Evolutionary conservation across 2,797 vertebrate genomes (phyloP), one percentile per base, ranked within the genome.

Genomic region (Pipistrellus pygmaeus): DNA sequence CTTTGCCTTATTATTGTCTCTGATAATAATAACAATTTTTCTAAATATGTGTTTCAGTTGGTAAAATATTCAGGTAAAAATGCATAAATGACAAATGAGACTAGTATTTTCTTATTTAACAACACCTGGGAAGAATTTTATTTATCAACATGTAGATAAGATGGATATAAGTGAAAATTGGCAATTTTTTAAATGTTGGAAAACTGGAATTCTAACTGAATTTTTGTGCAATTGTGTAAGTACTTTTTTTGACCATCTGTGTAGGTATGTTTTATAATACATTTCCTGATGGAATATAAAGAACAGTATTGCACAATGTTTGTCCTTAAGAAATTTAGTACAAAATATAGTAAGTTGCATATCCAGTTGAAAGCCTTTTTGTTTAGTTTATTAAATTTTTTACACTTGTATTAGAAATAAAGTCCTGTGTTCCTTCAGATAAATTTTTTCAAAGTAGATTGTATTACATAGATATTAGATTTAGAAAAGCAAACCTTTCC

Each of bases 1-100:
- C 94, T 97, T 64, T 84, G 96, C 97, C 92, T 93, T 75, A 76
- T 93, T 75, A 76, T 68, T 91, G 27, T 95, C 77, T 93, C 51
- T 88, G 78, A 96, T 64, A 92, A 76, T 85, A 72, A 91, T 86
- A 72, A 51, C 30, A 85, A 6, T 82, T 89, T 95, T 95, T 81
- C 86, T 68, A 44, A 71, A 88, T 93, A 93, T 92, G 69, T 90
- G 25, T 93, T 95, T 96, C 85, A 84, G 35, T 85, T 93, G 62
- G 80, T 93, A 55, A 92, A 94, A 89, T 85, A 93, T 93, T 95
- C 83, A 96, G 95, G 87, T 95, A 86, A 85, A 89, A 82, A 73
- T 85, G 44, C 66, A 82, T 64, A 38, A 32, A 46, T 92, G 75
- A 82, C 12, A 62, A 73, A 38, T 75, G 91, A 83, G 57, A 73